These are phyloP conservation scores for Ophraella communa DNA, from an alignment of 2,888 invertebrate species.

Conservation along the genomic window DNA sequence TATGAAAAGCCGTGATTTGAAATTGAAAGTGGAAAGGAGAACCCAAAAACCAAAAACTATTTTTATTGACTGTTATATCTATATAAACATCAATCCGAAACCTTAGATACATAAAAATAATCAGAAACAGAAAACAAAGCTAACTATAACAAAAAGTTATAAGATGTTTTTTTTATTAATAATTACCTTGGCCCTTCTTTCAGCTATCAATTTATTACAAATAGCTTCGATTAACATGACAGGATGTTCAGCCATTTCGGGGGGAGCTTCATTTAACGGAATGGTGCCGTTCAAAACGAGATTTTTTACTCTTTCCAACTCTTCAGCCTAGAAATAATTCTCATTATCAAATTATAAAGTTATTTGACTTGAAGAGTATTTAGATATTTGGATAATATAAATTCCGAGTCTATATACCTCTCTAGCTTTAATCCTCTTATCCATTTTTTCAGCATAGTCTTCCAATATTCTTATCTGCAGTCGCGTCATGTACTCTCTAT, in stretches of 20 bases:
- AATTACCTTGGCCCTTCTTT: conserved; percentile 62
- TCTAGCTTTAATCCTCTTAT: conserved; percentile 67
- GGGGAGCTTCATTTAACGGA: conserved; percentile 70
- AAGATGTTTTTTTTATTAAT: neutral
- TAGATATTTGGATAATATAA: too few species aligned
- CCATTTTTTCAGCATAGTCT: conserved; percentile 70
- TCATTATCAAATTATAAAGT: too few species aligned
- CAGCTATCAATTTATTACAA: conserved; percentile 61
- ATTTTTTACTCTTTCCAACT: conserved; percentile 72
- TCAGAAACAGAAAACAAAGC: too few species aligned
- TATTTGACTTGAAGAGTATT: too few species aligned
- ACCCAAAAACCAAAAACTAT: too few species aligned
- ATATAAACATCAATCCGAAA: too few species aligned
- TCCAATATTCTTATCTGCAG: conserved; percentile 69
- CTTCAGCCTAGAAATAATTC: conserved; percentile 57
- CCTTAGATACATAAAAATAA: too few species aligned
- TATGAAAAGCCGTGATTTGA: too few species aligned
- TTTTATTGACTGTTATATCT: too few species aligned
- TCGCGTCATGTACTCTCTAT: conserved; percentile 71
- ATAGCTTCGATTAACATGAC: conserved; percentile 70
- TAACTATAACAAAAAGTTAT: too few species aligned
- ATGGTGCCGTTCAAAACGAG: conserved; percentile 73
- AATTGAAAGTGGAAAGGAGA: too few species aligned
- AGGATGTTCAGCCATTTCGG: conserved; percentile 71
- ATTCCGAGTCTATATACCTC: too few species aligned